Evolutionary conservation across 2,113 vertebrate genomes (phyloP).

Genomic region (Rafetus swinhoei): DNA sequence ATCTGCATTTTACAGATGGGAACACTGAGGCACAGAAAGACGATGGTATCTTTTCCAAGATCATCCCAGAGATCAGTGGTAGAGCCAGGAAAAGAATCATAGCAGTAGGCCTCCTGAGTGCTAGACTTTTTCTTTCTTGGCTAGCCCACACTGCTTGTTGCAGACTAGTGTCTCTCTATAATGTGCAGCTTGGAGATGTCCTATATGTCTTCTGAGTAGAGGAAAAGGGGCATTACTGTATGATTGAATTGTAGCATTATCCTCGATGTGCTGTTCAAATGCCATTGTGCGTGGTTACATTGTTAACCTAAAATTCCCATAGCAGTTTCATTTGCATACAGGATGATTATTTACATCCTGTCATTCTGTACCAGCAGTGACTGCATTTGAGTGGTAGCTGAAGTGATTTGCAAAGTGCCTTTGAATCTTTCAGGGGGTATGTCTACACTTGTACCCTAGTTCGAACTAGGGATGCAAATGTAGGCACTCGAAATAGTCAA

Average conservation of each 20-base stretch:
- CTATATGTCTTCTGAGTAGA: neutral
- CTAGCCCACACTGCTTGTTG: fast-evolving
- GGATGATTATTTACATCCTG: neutral
- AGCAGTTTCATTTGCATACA: fast-evolving
- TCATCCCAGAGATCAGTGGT: neutral
- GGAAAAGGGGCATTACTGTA: neutral
- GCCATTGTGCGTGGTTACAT: neutral
- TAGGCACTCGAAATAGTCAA: too few relatives aligned
- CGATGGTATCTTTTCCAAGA: neutral
- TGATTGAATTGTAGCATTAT: neutral
- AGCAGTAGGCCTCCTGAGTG: neutral
- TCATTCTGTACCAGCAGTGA: neutral
- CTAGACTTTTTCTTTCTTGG: neutral
- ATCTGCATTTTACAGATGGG: neutral
- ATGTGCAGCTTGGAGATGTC: fast-evolving
- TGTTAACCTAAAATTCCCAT: neutral
- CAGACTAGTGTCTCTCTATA: fast-evolving
- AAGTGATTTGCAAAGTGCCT: neutral
- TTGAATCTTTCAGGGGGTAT: neutral
- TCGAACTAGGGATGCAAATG: too few relatives aligned
- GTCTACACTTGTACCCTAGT: too few relatives aligned
- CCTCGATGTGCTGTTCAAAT: neutral
- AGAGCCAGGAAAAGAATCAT: neutral
- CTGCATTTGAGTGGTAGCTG: neutral
- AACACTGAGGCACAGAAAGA: neutral